phyloP scores from a whole-genome alignment of 2,113 vertebrate species.

The Proteles cristata region DNA sequence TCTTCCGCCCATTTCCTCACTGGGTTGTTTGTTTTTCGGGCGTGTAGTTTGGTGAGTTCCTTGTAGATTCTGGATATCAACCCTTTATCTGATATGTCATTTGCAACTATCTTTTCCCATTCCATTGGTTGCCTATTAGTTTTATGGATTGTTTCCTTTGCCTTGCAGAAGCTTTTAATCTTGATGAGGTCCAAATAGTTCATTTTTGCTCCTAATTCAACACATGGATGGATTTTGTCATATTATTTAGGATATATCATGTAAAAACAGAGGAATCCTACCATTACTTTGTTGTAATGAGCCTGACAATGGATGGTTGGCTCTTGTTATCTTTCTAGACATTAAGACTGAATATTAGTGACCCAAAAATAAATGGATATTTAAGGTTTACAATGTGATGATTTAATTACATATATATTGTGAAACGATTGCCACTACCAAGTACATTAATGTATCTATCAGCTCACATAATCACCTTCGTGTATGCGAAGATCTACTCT shows the following conservation, averaged over 20 bases:
- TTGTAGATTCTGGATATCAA: too few species aligned
- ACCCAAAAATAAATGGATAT: background rate
- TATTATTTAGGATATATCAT: background rate
- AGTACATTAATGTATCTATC: background rate
- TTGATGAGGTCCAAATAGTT: too few species aligned
- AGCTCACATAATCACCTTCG: background rate
- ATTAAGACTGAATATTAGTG: background rate
- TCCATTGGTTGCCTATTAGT: too few species aligned
- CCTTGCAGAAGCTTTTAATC: too few species aligned
- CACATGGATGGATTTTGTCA: background rate
- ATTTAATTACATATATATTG: background rate
- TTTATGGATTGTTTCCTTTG: too few species aligned
- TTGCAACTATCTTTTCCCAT: too few species aligned
- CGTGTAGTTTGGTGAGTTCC: too few species aligned
- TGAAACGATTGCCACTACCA: background rate
- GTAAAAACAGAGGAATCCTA: background rate
- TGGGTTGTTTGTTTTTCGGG: too few species aligned
- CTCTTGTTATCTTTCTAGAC: background rate
- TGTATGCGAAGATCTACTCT: background rate
- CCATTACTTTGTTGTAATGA: background rate
- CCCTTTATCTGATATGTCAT: too few species aligned
- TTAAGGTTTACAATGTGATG: background rate
- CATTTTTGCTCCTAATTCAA: too few species aligned
- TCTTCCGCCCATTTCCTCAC: too few species aligned
- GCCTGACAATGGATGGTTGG: background rate